Base-by-base conservation (phyloP, 2,113 vertebrate species). In the Gobio gobio region DNA sequence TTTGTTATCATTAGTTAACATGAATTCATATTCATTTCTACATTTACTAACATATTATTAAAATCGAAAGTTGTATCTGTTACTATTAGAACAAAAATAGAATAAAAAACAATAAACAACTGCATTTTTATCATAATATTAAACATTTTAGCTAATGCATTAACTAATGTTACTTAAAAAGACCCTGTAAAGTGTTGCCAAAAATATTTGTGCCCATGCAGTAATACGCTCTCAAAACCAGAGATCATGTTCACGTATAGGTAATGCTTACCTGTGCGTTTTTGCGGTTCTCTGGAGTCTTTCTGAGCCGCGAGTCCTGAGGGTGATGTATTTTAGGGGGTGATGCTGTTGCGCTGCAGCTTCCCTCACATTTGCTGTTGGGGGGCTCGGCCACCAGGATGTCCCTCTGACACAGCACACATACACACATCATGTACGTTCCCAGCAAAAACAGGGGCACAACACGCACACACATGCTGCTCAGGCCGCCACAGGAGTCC, bases 351-450 rank as follows among this genome's bases (percentile, higher is more conserved):
- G 92, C 85, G 87, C 83, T 88, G 63, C 86, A 13, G 59, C 61
- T 78, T 84, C 89, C 36, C 13, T 49, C 70, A 87, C 91, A 36
- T 68, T 51, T 90, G 86, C 82, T 58, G 85, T 85, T 79, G 56
- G 90, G 92, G 20, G 83, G 89, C 58, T 91, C 90, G 81, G 94
- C 94, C 83, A 95, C 94, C 88, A 95, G 90, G 61, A 24, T 92
- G 43, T 95, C 94, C 87, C 87, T 90, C 90, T 94, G 93, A 85
- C 81, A 92, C 81, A 6, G 64, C 90, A 90, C 92, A 91, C 75
- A 91, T 56, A 73, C 86, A 91, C 75, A 93, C 72, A 83, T 86
- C 85, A 76, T 56, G n/a, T 58, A 61, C 0, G 26, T 64, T 61
- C 78, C 45, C 24, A 75, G 51, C 61, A 86, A 88, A 86, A 88